Evolutionary conservation across 2,888 invertebrate species (phyloP).

Genomic region (Nymphalis urticae): DNA sequence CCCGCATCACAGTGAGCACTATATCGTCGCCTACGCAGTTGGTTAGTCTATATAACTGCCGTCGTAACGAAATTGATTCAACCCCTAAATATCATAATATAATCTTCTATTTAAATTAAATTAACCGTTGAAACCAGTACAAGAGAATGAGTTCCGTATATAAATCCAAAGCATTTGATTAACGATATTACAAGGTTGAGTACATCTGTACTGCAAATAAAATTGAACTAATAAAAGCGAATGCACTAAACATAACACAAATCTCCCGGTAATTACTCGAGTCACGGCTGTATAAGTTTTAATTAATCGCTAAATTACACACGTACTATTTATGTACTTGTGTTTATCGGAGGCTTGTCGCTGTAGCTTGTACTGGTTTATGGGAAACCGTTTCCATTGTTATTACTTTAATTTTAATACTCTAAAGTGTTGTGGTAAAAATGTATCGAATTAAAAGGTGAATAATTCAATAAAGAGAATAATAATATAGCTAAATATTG

Average conservation of each 20-base stretch:
- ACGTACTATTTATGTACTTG: conserved; percentile 56
- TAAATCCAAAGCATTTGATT: conserved; percentile 23
- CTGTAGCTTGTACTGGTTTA: conserved; percentile 56
- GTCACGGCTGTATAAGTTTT: conserved; percentile 77
- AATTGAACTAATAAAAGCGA: conserved; percentile 50
- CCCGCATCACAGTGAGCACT: too few relatives aligned
- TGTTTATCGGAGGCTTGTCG: conserved; percentile 57
- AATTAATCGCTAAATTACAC: conserved; percentile 80
- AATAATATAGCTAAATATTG: too few relatives aligned
- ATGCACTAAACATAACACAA: conserved; percentile 66
- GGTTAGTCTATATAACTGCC: too few relatives aligned
- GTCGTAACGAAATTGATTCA: too few relatives aligned
- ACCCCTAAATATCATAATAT: too few relatives aligned
- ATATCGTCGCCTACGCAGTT: too few relatives aligned
- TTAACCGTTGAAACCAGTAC: background rate
- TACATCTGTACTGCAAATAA: conserved; percentile 31
- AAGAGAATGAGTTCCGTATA: conserved; percentile 18
- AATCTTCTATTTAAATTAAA: background rate
- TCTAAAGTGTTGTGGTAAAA: background rate
- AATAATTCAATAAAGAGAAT: too few relatives aligned
- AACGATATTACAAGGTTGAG: conserved; percentile 26
- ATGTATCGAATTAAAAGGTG: background rate
- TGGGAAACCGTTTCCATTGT: conserved; percentile 50
- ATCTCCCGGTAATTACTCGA: conserved; percentile 67
- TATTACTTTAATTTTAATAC: background rate